Conservation (phyloP, 2,888 invertebrate species). For the Acleris sparsana region DNA sequence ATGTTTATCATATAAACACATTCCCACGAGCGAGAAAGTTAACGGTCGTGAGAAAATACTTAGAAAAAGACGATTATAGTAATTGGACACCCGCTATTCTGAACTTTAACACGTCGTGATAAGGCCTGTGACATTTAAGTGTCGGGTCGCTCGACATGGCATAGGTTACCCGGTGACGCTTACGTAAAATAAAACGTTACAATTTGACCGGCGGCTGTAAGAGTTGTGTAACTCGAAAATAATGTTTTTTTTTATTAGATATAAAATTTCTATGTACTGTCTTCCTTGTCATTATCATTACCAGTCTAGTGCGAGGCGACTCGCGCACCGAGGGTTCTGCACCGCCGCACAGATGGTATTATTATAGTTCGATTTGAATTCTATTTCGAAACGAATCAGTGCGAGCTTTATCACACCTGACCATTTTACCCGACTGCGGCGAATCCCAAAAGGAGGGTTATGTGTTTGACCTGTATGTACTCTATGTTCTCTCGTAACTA, state of each 20-base stretch:
- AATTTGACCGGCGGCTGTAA: constrained; percentile 21
- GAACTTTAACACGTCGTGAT: constrained; percentile 15
- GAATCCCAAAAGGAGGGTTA: no score
- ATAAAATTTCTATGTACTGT: no score
- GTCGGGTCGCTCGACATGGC: constrained; percentile 20
- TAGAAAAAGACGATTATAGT: constrained; percentile 32
- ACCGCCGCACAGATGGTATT: no score
- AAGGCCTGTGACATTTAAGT: constrained; percentile 22
- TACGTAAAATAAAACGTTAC: constrained; percentile 32
- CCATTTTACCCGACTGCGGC: no score
- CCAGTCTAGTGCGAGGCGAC: no score
- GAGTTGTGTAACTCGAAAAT: constrained; percentile 26
- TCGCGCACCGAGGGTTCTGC: no score
- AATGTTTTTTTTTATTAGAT: not conserved
- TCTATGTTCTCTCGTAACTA: no score
- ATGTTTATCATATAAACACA: constrained; percentile 28
- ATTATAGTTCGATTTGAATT: no score
- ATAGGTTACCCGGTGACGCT: constrained; percentile 29
- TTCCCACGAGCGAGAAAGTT: constrained; percentile 34
- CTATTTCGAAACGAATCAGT: no score
- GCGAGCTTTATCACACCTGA: no score
- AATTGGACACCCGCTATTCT: constrained; percentile 9
- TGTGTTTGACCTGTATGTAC: no score
- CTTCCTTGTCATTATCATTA: no score
- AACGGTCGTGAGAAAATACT: constrained; percentile 33